Evolutionary conservation across 2,797 vertebrate species (phyloP).

Genomic region (Lepilemur septentrionalis): DNA sequence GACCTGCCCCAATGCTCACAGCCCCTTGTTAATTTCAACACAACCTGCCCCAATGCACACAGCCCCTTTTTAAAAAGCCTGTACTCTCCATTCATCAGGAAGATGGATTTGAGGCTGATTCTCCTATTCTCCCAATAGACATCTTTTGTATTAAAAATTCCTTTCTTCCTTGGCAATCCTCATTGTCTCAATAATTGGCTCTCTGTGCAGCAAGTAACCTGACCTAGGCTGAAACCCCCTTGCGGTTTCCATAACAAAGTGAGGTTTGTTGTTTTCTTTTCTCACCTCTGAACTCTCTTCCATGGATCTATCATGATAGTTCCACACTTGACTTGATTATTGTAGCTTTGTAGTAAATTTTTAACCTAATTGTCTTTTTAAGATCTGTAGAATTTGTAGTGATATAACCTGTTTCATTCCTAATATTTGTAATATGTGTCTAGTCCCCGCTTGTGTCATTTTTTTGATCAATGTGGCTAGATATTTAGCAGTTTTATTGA

Average conservation of each 20-base stretch:
- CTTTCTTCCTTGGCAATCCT: not conserved
- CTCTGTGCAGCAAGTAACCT: not conserved
- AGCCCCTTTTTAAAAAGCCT: not conserved
- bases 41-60: not conserved
- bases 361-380: not conserved
- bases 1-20: not conserved
- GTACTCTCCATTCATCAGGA: not conserved
- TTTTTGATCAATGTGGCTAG: not conserved
- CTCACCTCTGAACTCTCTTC: not conserved
- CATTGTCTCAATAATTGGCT: not conserved
- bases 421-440: not conserved
- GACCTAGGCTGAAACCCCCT: not conserved
- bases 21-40: not conserved
- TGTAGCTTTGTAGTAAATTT: not conserved
- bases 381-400: not conserved
- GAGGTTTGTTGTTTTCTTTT: constrained; percentile 15
- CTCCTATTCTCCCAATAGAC: not conserved
- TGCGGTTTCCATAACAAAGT: not conserved
- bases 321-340: not conserved
- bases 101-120: not conserved
- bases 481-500: constrained; percentile 42
- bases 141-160: not conserved
- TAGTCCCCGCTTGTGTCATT: not conserved
- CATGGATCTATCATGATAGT: not conserved
- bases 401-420: not conserved